Evolutionary conservation across 2,113 vertebrate species (phyloP).

Genomic region (Haemorhous mexicanus): DNA sequence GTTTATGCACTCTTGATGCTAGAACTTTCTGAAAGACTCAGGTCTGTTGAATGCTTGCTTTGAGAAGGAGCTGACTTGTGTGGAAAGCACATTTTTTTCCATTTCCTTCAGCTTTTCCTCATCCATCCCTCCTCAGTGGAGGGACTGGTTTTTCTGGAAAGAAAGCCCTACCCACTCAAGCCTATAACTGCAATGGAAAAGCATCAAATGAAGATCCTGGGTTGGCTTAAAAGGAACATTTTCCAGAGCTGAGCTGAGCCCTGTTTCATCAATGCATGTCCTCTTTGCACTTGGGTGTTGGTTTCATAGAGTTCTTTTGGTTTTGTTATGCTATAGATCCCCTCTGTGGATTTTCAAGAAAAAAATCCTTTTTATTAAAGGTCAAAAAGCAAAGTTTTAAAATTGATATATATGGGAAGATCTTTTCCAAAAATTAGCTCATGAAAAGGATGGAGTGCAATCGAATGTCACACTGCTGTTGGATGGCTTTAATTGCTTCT

Average conservation of each 20-base stretch:
- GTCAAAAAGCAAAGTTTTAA: not conserved
- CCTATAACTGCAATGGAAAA: not conserved
- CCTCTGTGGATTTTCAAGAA: not conserved
- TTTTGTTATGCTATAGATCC: not conserved
- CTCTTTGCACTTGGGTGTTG: not conserved
- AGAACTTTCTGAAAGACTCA: not conserved
- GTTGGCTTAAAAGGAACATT: not conserved
- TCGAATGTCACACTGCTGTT: rapidly evolving
- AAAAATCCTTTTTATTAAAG: not conserved
- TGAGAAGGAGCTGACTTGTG: not conserved
- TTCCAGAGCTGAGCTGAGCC: not conserved
- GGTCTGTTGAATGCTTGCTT: not conserved
- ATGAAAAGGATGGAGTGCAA: not conserved
- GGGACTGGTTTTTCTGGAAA: not conserved
- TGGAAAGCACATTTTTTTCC: not conserved
- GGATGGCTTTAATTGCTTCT: not conserved
- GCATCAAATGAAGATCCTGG: not conserved
- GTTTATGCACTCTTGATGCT: not conserved
- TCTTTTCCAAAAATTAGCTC: not conserved
- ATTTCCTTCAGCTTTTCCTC: not conserved
- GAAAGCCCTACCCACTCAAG: not conserved
- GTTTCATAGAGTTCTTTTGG: not conserved
- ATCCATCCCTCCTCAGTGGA: not conserved
- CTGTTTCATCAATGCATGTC: not conserved
- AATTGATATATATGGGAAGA: not conserved